Base-by-base conservation (phyloP, 2,888 invertebrate genomes). In the Polietes domitor region DNA sequence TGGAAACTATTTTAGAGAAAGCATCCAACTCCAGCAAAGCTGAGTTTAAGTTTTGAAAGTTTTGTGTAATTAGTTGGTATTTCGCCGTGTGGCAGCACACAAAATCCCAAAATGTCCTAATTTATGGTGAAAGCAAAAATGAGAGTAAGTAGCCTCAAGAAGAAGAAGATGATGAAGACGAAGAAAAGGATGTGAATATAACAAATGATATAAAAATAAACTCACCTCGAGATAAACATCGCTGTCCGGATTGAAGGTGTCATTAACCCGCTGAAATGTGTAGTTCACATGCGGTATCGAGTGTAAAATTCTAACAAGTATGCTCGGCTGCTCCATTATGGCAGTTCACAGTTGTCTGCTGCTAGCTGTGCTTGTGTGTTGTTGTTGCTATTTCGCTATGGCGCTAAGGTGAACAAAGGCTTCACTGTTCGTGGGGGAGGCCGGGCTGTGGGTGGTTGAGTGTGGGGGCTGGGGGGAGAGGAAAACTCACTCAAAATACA, bases 241-340 rank as follows among this genome's bases (percentile, higher is more conserved):
- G 89, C 97, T 97, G 90, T 96, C 95, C 82, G 97, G 97, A 92
- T 97, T 96, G 93, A 98, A 98, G 88, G 97, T 97, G 92, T 96
- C 96, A 93, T 98, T 97, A 93, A 98, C 97, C 89, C 95, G 94
- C 91, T 96, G 96, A 91, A 98, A 95, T 89, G 96, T 96, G 91
- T 97, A 96, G 93, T 98, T 97, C 93, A 98, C 94, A 93, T 98
- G 98, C 88, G 98, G 98, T 93, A 98, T 94, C 90, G 95, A 94
- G 93, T 98, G 98, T 93, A 98, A 95, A 93, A 97, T 95, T 93
- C 95, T 94, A 92, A 97, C 96, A 92, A 98, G 94, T 91, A 95
- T 95, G 93, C 97, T 96, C 93, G 96, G 95, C 93, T 94, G 94
- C 94, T 96, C 97, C 91, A 94, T 94, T 88, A 88, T 89, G 80